phyloP scores from a whole-genome alignment of 2,113 vertebrate genomes.

The Astur gentilis region DNA sequence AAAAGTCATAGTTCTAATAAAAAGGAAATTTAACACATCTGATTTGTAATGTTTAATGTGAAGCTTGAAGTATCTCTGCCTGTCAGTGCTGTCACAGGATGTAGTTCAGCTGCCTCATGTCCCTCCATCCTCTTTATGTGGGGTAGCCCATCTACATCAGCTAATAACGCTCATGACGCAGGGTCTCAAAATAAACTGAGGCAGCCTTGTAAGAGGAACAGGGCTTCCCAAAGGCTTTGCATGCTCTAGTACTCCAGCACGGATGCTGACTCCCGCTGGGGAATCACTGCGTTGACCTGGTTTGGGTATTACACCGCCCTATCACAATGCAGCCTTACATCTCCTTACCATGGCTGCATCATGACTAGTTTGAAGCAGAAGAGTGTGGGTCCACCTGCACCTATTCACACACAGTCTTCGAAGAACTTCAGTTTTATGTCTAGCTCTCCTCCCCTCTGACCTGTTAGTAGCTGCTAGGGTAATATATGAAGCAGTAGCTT shows the following conservation, averaged over 20 bases:
- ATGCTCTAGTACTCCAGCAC: not conserved
- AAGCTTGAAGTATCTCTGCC: not conserved
- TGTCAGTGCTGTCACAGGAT: not conserved
- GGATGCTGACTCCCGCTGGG: not conserved
- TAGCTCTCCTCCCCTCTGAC: not conserved
- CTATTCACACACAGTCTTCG: not conserved
- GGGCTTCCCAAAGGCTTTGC: not conserved
- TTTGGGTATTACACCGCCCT: not conserved
- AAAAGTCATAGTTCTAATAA: not conserved
- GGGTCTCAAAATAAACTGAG: not conserved
- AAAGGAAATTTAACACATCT: not conserved
- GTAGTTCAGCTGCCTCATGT: not conserved
- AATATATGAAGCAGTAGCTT: not conserved
- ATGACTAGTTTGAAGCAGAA: not conserved
- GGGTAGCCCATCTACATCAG: not conserved
- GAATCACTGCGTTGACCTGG: not conserved
- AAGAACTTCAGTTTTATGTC: not conserved
- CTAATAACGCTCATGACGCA: rapidly evolving
- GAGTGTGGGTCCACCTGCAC: rapidly evolving
- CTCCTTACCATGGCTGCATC: not conserved
- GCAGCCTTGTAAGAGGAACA: not conserved
- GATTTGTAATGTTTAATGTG: not conserved
- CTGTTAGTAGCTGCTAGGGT: not conserved
- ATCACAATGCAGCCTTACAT: rapidly evolving
- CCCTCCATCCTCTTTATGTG: not conserved